Percentiles rank a stretch among this genome's conserved stretches.
phyloP scores from a whole-genome alignment of 1,140 invertebrate species.

The Pinna nobilis region DNA sequence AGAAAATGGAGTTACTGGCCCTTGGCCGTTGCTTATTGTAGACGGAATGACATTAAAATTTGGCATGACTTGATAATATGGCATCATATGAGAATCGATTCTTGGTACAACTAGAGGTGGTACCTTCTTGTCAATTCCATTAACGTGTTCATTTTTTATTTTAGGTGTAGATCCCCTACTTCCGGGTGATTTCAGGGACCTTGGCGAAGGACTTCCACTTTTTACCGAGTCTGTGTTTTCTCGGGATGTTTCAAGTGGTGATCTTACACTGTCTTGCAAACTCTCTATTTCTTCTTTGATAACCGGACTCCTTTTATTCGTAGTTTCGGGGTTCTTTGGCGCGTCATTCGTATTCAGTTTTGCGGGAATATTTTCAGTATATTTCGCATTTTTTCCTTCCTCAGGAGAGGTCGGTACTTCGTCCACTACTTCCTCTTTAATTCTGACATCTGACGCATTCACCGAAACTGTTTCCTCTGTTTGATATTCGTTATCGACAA shows the following conservation, averaged over 20 bases:
- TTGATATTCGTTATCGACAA: too few relatives aligned
- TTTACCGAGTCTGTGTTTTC: conserved; percentile 10
- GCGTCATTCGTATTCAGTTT: conserved; percentile 5
- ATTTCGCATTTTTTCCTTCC: conserved; percentile 18
- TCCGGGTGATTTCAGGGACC: conserved; percentile 8
- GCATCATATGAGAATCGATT: conserved; percentile 27
- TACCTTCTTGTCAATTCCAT: background rate
- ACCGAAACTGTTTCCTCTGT: too few relatives aligned
- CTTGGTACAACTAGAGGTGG: conserved; percentile 16
- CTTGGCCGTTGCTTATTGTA: background rate
- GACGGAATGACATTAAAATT: conserved; percentile 15
- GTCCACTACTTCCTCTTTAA: conserved; percentile 1
- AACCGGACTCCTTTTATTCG: conserved; percentile 1
- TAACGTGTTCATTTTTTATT: conserved; percentile 2
- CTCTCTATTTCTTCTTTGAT: conserved; percentile 11
- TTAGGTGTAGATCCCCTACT: conserved; percentile 10
- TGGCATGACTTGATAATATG: conserved; percentile 41
- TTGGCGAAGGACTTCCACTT: conserved; percentile 2
- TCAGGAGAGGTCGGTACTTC: conserved; percentile 18
- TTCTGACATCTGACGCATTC: conserved; percentile 29
- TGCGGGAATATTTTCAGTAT: conserved; percentile 10
- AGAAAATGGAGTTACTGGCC: conserved; percentile 14
- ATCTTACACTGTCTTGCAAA: conserved; percentile 2
- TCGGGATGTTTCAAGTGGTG: background rate
- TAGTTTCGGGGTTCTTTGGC: background rate